Percentiles rank a stretch among this genome's conserved stretches.
These are phyloP conservation scores for Chelonus formosanus DNA, from an alignment of 2,888 invertebrate species.

Conservation along the genomic window DNA sequence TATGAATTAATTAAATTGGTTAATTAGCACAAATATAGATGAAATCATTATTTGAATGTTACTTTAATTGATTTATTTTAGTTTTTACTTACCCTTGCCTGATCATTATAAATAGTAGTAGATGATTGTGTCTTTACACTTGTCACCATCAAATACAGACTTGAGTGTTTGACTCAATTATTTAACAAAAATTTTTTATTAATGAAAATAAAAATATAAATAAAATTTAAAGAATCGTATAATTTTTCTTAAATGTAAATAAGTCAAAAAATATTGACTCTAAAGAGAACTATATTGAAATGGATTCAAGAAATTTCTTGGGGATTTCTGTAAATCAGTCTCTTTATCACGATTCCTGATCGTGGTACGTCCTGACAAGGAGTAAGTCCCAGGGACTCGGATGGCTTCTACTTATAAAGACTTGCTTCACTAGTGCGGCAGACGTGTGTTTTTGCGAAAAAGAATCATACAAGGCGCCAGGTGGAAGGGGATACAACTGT, in stretches of 20 bases:
- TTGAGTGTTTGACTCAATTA: background rate
- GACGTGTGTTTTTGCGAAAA: constrained; percentile 48
- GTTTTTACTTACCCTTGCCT: constrained; percentile 27
- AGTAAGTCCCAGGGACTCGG: constrained; percentile 64
- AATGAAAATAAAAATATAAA: background rate
- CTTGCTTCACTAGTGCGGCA: constrained; percentile 48
- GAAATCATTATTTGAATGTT: background rate
- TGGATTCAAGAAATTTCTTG: constrained; percentile 1
- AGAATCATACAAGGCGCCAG: constrained; percentile 47
- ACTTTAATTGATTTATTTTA: background rate
- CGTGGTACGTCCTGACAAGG: constrained; percentile 63
- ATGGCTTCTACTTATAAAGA: constrained; percentile 66
- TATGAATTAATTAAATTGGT: too few relatives aligned
- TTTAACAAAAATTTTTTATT: background rate
- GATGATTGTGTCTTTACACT: constrained; percentile 10
- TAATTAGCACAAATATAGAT: background rate
- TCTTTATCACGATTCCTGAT: constrained; percentile 39
- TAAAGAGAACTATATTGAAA: constrained; percentile 4
- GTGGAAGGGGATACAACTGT: constrained; percentile 55
- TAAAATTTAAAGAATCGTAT: too few relatives aligned
- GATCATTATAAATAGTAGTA: constrained; percentile 18
- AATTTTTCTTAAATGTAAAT: too few relatives aligned
- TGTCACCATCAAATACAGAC: constrained; percentile 24
- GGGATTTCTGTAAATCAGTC: constrained; percentile 52
- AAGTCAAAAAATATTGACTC: too few relatives aligned